Base-by-base conservation (phyloP, 2,113 vertebrate genomes). In the Mohoua ochrocephala region DNA sequence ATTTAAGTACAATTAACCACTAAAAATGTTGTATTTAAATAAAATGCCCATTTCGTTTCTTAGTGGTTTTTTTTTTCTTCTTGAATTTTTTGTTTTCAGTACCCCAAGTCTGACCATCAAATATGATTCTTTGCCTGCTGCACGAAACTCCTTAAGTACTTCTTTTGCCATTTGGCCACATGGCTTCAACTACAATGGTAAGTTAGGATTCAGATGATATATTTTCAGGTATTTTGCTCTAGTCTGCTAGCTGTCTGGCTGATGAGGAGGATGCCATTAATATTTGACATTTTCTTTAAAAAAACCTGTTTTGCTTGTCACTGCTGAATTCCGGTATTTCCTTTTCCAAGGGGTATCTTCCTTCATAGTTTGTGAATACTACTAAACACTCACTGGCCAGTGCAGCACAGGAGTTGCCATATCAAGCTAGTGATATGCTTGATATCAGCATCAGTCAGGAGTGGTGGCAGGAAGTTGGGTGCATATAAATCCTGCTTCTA, bases 131-230 rank as follows among this genome's bases (percentile, higher is more conserved):
- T 90, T 94, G 44, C 67, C 31, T n/a, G 24, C 65, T 78, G 61
- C 71, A 52, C 64, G 22, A 77, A 41, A 75, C 3, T 82, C 52
- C 37, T 47, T 97, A 96, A 96, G 54, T 84, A 63, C 42, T 96
- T 75, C 69, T 63, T 96, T 83, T 81, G 61, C 80, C 70, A 76
- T 95, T 96, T 90, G 93, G 68, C 95, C 74, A 60, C 27, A 56
- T 92, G 49, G 85, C 88, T 94, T 89, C 85, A 81, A 91, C 78
- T 83, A 97, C 80, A 91, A 98, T 98, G 98, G 98, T 98, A 96
- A 98, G 97, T 90, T 96, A 30, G 37, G 16, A 49, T 45, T 90
- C 1, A 35, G 15, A 4, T 70, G 15, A 45, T 42, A 1, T 37
- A 9, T 87, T 91, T 83, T 61, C 37, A 45, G 16, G 67, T 42